Percentiles rank a stretch among this genome's conserved stretches.
Evolutionary conservation across 2,113 vertebrate species (phyloP).

Genomic region (Girardinichthys multiradiatus): DNA sequence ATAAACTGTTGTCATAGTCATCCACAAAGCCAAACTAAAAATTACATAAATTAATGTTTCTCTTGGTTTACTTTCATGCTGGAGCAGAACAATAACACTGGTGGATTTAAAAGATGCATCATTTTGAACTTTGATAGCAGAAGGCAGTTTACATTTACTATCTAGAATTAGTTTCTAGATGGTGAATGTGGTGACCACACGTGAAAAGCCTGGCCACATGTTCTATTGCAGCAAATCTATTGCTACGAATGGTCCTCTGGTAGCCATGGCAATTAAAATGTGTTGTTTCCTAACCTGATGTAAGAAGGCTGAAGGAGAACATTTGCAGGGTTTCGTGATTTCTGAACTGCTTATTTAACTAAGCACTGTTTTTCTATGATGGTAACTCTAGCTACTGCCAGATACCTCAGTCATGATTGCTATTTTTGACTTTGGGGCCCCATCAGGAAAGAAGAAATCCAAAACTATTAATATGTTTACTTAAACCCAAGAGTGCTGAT

Average conservation of each 20-base stretch:
- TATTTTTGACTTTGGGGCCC: conserved; percentile 7
- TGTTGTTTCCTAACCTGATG: conserved; percentile 41
- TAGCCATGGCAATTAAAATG: conserved; percentile 28
- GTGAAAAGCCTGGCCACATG: not conserved
- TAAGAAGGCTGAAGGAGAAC: not conserved
- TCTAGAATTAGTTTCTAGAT: too few relatives aligned
- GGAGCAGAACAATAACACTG: not conserved
- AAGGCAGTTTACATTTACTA: not conserved
- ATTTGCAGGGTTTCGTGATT: conserved; percentile 9
- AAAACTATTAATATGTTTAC: conserved; percentile 76
- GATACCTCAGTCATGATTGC: conserved; percentile 23
- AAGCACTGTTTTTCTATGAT: conserved; percentile 46
- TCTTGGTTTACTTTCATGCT: not conserved
- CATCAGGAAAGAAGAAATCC: conserved; percentile 35
- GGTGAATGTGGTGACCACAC: too few relatives aligned
- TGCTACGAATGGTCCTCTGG: conserved; percentile 30
- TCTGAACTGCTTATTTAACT: conserved; percentile 43
- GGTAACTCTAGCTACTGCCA: conserved; percentile 25
- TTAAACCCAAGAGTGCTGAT: conserved; percentile 58
- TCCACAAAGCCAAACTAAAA: not conserved
- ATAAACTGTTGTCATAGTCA: not conserved
- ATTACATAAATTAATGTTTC: not conserved
- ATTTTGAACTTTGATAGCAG: not conserved
- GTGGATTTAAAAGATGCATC: not conserved
- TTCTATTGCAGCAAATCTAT: conserved; percentile 34